Base-by-base conservation (phyloP, 2,113 vertebrate species). In the Apodemus speciosus region DNA sequence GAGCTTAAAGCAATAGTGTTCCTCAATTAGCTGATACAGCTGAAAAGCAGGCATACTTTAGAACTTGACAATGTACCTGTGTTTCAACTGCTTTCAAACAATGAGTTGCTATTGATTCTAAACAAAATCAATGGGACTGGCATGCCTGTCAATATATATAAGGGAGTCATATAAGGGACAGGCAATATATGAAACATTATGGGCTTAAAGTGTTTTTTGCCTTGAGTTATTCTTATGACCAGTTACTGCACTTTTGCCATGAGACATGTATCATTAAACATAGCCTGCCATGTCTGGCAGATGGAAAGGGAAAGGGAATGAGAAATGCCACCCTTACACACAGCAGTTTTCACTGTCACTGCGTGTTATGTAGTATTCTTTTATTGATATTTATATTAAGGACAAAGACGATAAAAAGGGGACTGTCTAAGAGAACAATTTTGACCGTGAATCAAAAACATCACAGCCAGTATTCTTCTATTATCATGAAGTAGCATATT, bases 361-460 rank as follows among this genome's bases (percentile, higher is more conserved):
- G 9, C 40, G 56, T 35, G 10, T 38, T 49, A 40, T 35, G 25
- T 38, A 32, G 23, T 25, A 7, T 11, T 77, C 20, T 15, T 77
- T 83, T 87, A 66, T 49, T 81, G 72, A n/a, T 76, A 40, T 49
- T 94, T 88, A 80, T 88, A 79, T 75, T 89, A 94, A 94, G 30
- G 20, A 9, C 40, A 69, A 20, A 15, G 21, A 51, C 18, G 60
- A 60, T 51, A 25, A 79, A 30, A 79, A 76, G 60, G 2, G 62
- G 1, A 32, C 49, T 76, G 7, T 11, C 8, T 58, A 13, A 2
- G 10, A 86, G 49, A 85, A 85, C 13, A 66, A 76, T 85, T 92
- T 40, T 94, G 43, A 80, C 38, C 60, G 11, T 40, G n/a, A 84
- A 86, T 2, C 13, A 88, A 87, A 85, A 66, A 40, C 1, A 38